Evolutionary conservation across 2,113 vertebrate species (phyloP).

Genomic region (Amphiprion percula): DNA sequence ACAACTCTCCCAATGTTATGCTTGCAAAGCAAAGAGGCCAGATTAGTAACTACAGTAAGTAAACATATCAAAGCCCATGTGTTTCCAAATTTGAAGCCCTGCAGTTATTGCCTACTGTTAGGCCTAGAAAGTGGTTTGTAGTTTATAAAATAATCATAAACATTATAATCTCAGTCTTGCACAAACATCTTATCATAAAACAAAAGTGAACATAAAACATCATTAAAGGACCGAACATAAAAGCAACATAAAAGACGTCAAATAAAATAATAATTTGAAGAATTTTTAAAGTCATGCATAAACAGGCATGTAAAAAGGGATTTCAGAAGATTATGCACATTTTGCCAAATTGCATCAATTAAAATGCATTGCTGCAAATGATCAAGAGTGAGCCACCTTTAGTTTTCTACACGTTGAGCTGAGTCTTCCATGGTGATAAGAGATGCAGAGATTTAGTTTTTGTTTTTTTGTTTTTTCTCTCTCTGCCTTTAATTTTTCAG

Average conservation of each 20-base stretch:
- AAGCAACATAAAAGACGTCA: slow-evolving; percentile 59
- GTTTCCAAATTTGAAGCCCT: slow-evolving; percentile 10
- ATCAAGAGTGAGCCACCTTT: slow-evolving; percentile 14
- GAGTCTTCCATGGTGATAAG: slow-evolving; percentile 2
- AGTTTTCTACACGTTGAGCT: background rate
- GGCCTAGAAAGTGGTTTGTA: slow-evolving; percentile 45
- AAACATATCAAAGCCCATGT: slow-evolving; percentile 23
- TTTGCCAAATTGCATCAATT: slow-evolving; percentile 40
- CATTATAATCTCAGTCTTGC: slow-evolving; percentile 59
- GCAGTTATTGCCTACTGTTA: slow-evolving; percentile 26
- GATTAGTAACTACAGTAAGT: slow-evolving; percentile 4
- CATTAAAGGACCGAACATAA: slow-evolving; percentile 55
- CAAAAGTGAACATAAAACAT: slow-evolving; percentile 48
- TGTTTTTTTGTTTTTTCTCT: slow-evolving; percentile 7
- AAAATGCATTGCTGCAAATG: background rate
- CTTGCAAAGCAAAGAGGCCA: slow-evolving; percentile 12
- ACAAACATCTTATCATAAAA: slow-evolving; percentile 68
- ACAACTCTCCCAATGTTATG: background rate
- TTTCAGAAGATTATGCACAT: slow-evolving; percentile 44
- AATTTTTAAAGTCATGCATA: slow-evolving; percentile 38
- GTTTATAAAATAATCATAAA: slow-evolving; percentile 59
- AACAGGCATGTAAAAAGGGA: slow-evolving; percentile 42
- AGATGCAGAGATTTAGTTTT: slow-evolving; percentile 3
- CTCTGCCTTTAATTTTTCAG: slow-evolving; percentile 21
- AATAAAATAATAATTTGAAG: slow-evolving; percentile 47